Evolutionary conservation across 2,797 vertebrate genomes (phyloP).

Genomic region (Antrozous pallidus): DNA sequence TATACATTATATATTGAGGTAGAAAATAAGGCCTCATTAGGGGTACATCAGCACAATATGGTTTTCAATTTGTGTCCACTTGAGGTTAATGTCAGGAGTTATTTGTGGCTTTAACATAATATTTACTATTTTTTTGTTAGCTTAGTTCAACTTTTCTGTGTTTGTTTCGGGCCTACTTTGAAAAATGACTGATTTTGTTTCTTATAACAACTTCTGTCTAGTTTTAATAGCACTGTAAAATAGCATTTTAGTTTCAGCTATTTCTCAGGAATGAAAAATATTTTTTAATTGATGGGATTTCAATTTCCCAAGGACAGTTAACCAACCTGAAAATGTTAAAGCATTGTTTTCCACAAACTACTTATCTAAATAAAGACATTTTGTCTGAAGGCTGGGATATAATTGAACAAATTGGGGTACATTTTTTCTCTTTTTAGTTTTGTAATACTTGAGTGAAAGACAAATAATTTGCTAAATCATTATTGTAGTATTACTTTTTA

Average conservation of each 20-base stretch:
- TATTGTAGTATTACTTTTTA: neutral
- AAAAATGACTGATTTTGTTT: constrained; percentile 35
- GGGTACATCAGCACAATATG: neutral
- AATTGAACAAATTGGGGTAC: neutral
- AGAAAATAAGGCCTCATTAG: neutral
- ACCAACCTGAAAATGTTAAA: neutral
- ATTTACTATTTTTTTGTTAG: neutral
- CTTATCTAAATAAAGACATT: constrained; percentile 31
- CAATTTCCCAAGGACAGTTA: neutral
- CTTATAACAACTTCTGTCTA: neutral
- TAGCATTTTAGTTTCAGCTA: neutral
- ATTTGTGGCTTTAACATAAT: neutral
- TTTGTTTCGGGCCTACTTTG: neutral
- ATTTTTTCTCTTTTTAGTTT: neutral
- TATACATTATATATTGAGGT: neutral
- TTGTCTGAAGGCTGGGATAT: neutral
- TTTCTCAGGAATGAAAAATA: constrained; percentile 8
- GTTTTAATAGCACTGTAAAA: neutral
- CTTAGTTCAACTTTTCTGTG: neutral
- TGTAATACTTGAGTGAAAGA: neutral
- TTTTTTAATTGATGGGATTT: constrained; percentile 27
- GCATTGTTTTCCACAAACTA: neutral
- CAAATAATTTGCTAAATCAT: neutral
- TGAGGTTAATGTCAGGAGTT: neutral
- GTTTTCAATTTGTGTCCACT: neutral